phyloP scores from a whole-genome alignment of 1,140 invertebrate species.

The Halyomorpha halys region DNA sequence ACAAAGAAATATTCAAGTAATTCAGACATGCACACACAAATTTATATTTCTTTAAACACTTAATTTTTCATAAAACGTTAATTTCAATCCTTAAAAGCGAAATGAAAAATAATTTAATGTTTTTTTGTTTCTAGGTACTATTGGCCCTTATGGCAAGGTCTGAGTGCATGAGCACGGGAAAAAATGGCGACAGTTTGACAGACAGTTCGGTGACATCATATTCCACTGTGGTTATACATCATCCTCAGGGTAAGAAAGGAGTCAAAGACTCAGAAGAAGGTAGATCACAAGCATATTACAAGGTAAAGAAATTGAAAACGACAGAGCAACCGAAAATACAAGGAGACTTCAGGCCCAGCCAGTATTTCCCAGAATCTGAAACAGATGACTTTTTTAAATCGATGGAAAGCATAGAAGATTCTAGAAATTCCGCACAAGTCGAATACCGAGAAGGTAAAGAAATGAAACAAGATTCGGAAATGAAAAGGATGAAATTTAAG shows the following conservation, averaged over 20 bases:
- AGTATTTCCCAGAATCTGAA: conserved; percentile 1
- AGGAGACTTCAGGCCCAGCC: conserved; percentile 1
- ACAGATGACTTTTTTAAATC: no score
- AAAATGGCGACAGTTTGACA: conserved; percentile 10
- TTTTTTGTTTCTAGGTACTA: no score
- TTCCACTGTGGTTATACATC: conserved; percentile 21
- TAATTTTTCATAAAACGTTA: no score
- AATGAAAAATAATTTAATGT: no score
- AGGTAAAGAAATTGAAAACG: not conserved
- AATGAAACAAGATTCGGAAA: not conserved
- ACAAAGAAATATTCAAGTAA: no score
- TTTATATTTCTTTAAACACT: no score
- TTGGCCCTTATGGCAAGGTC: no score
- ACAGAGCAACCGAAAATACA: not conserved
- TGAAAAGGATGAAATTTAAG: conserved; percentile 1
- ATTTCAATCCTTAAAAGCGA: no score
- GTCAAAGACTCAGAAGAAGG: not conserved
- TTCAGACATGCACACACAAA: no score
- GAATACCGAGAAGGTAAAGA: not conserved
- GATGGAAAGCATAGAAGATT: no score
- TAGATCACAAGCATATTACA: not conserved
- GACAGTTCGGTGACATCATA: conserved; percentile 24
- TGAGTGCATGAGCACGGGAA: no score
- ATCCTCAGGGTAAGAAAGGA: not conserved
- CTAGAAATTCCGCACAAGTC: not conserved